Evolutionary conservation across 2,888 invertebrate genomes (phyloP).

Genomic region (Ophion slaviceki): DNA sequence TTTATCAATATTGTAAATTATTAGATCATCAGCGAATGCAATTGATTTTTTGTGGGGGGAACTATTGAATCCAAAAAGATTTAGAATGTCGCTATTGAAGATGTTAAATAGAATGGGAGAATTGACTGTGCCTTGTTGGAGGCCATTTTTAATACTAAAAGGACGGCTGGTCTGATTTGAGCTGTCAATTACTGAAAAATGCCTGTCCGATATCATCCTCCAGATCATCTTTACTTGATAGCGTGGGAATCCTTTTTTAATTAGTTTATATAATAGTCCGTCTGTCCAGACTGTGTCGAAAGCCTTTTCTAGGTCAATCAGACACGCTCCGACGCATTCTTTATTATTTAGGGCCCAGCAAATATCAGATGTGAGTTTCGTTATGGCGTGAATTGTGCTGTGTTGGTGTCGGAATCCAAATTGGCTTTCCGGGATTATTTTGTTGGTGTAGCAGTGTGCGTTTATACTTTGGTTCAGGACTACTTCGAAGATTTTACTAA

Average conservation of each 20-base stretch:
- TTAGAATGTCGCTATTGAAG: slow-evolving; percentile 45
- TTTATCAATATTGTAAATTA: slow-evolving; percentile 26
- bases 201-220: slow-evolving; percentile 58
- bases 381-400: slow-evolving; percentile 56
- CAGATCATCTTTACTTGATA: slow-evolving; percentile 67
- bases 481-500: slow-evolving; percentile 72
- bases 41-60: background rate
- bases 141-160: slow-evolving; percentile 61
- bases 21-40: slow-evolving; percentile 13
- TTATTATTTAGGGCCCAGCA: slow-evolving; percentile 47
- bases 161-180: background rate
- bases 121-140: slow-evolving; percentile 66
- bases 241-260: slow-evolving; percentile 61
- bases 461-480: slow-evolving; percentile 63
- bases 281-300: slow-evolving; percentile 67
- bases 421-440: slow-evolving; percentile 46
- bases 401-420: slow-evolving; percentile 70
- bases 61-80: slow-evolving; percentile 46
- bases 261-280: slow-evolving; percentile 66
- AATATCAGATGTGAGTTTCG: slow-evolving; percentile 58
- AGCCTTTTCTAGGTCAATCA: slow-evolving; percentile 61
- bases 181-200: slow-evolving; percentile 19
- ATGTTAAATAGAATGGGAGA: slow-evolving; percentile 63
- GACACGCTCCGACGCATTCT: slow-evolving; percentile 54
- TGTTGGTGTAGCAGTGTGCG: too few relatives aligned